Conservation (phyloP, 92 coral and sea anemone species). For the Zoanthus solanderi region DNA sequence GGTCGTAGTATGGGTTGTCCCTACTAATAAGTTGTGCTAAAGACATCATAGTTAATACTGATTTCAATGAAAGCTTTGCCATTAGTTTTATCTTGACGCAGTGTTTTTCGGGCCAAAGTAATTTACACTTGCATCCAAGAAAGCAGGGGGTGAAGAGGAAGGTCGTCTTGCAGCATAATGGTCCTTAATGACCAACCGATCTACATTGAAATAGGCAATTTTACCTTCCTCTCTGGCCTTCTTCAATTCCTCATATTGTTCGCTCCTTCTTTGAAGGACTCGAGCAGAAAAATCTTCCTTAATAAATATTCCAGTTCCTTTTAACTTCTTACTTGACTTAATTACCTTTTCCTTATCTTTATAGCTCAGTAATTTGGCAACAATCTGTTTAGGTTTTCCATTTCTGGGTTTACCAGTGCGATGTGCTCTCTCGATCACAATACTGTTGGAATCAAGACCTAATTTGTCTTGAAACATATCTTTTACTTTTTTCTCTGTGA, state of each 20-base stretch:
- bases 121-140: slow-evolving; percentile 11
- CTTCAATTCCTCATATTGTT: slow-evolving; percentile 16
- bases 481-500: slow-evolving; percentile 22
- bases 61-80: not conserved
- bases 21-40: slow-evolving; percentile 18
- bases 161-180: slow-evolving; percentile 29
- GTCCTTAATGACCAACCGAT: slow-evolving; percentile 27
- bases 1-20: slow-evolving; percentile 1
- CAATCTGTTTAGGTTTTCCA: slow-evolving; percentile 22
- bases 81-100: slow-evolving; percentile 17
- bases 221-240: slow-evolving; percentile 37
- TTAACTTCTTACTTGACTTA: slow-evolving; percentile 21
- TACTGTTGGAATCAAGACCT: slow-evolving; percentile 9
- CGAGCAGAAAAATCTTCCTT: slow-evolving; percentile 33
- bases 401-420: not conserved
- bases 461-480: slow-evolving; percentile 14
- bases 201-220: slow-evolving; percentile 39
- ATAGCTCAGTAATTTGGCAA: not conserved
- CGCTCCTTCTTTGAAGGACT: slow-evolving; percentile 35
- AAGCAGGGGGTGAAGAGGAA: not conserved
- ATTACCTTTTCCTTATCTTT: slow-evolving; percentile 16
- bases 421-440: slow-evolving; percentile 4
- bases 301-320: slow-evolving; percentile 19
- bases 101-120: slow-evolving; percentile 9
- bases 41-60: not conserved